phyloP scores from a whole-genome alignment of 2,113 vertebrate genomes.

The Saimiri boliviensis region DNA sequence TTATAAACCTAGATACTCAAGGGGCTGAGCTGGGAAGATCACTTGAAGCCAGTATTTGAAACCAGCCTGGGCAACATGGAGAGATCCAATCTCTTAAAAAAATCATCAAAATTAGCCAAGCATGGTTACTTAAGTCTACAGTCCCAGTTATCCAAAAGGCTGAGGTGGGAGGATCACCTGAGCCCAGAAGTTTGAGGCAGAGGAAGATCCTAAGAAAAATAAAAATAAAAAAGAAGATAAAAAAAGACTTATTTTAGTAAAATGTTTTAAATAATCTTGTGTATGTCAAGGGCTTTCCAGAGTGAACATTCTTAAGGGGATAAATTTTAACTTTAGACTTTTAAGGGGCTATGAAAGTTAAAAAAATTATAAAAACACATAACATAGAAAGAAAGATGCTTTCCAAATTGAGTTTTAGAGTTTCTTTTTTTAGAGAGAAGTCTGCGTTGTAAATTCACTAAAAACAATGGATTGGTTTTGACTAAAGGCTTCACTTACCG shows the following conservation, averaged over 20 bases:
- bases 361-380: background rate
- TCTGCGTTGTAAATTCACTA: background rate
- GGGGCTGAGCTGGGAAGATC: too few species aligned
- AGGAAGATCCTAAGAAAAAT: too few species aligned
- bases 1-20: too few species aligned
- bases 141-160: too few species aligned
- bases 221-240: too few species aligned
- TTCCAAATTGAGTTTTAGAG: constrained; percentile 1
- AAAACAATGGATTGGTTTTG: background rate
- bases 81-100: too few species aligned
- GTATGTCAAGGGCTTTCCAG: constrained; percentile 27
- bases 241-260: constrained; percentile 14
- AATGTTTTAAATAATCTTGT: constrained; percentile 16
- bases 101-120: too few species aligned
- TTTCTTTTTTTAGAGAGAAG: constrained; percentile 1
- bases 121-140: too few species aligned
- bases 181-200: too few species aligned
- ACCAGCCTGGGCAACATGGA: too few species aligned
- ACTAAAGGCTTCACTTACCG: background rate
- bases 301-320: background rate
- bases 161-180: too few species aligned
- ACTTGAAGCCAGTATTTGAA: too few species aligned
- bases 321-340: constrained; percentile 29
- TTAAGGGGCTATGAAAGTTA: constrained; percentile 4
- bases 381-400: background rate